A percentile compares a stretch with the other conserved stretches of the same genome.
phyloP scores from a whole-genome alignment of 2,113 vertebrate genomes.

The Paraplagusia blochii region DNA sequence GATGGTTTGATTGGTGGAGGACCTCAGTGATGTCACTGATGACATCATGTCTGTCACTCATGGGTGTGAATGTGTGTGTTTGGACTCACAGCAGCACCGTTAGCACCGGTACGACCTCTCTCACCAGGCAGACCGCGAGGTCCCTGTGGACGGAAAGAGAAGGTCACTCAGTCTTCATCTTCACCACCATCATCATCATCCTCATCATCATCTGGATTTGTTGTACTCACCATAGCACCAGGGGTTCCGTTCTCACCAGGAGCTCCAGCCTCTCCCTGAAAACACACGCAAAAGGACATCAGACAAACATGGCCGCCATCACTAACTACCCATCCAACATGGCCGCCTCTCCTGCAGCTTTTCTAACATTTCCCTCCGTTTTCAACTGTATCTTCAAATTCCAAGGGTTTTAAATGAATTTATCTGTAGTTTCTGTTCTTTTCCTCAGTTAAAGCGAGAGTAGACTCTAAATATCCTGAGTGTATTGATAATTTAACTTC shows the following conservation, averaged over 20 bases:
- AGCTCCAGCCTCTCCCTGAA: conserved; percentile 88
- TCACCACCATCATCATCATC: too few species aligned
- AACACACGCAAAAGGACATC: not conserved
- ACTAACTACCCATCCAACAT: not conserved
- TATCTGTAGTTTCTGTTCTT: too few species aligned
- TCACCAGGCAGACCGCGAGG: conserved; percentile 94
- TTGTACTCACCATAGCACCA: conserved; percentile 86
- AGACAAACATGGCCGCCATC: not conserved
- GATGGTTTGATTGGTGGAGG: conserved; percentile 1
- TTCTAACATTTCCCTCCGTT: too few species aligned
- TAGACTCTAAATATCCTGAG: too few species aligned
- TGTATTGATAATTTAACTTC: too few species aligned
- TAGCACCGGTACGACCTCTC: conserved; percentile 88
- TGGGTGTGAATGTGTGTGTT: not conserved
- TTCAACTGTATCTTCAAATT: too few species aligned
- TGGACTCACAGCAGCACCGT: conserved; percentile 90
- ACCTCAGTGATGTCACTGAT: not conserved
- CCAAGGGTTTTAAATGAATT: too few species aligned
- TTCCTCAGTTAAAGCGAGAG: too few species aligned
- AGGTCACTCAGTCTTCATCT: not conserved
- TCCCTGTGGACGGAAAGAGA: conserved; percentile 74
- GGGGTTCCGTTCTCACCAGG: conserved; percentile 94
- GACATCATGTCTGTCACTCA: not conserved
- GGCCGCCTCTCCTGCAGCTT: not conserved
- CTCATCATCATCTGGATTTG: not conserved